A percentile compares a stretch with the other conserved stretches of the same genome.
phyloP scores from a whole-genome alignment of 2,888 invertebrate species.

The Osmoderma eremita region DNA sequence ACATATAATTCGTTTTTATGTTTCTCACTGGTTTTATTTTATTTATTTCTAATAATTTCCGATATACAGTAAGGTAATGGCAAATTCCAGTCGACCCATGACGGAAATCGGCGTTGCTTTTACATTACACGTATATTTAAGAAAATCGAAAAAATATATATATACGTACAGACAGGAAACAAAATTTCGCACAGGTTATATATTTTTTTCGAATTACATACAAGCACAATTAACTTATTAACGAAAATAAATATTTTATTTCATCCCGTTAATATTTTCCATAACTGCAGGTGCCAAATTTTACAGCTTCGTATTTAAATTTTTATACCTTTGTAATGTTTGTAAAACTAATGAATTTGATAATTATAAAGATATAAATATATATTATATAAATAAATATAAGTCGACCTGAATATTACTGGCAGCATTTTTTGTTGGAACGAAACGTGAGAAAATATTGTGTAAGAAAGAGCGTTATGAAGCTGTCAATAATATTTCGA shows the following conservation, averaged over 20 bases:
- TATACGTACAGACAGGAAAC: no score
- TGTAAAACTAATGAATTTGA: slow-evolving; percentile 47
- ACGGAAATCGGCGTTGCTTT: no score
- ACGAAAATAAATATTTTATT: slow-evolving; percentile 3
- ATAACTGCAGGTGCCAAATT: slow-evolving; percentile 49
- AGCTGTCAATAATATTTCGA: slow-evolving; percentile 44
- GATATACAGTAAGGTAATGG: background rate
- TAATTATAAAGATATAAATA: slow-evolving; percentile 38
- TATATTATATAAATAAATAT: slow-evolving; percentile 38
- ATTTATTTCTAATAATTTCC: slow-evolving; percentile 23
- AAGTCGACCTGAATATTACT: slow-evolving; percentile 43
- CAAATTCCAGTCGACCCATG: no score
- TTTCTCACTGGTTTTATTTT: slow-evolving; percentile 30
- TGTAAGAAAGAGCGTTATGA: no score
- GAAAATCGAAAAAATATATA: background rate
- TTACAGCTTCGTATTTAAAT: slow-evolving; percentile 47
- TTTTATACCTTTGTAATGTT: slow-evolving; percentile 50
- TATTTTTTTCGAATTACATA: no score
- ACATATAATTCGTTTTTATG: slow-evolving; percentile 42
- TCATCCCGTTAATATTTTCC: slow-evolving; percentile 5
- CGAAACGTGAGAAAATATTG: background rate
- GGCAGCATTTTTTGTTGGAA: slow-evolving; percentile 38
- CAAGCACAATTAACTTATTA: slow-evolving; percentile 3
- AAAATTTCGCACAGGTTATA: no score
- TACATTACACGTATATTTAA: no score